Evolutionary conservation across 1,140 invertebrate species (phyloP).

Genomic region (Drosophila kohkoa): DNA sequence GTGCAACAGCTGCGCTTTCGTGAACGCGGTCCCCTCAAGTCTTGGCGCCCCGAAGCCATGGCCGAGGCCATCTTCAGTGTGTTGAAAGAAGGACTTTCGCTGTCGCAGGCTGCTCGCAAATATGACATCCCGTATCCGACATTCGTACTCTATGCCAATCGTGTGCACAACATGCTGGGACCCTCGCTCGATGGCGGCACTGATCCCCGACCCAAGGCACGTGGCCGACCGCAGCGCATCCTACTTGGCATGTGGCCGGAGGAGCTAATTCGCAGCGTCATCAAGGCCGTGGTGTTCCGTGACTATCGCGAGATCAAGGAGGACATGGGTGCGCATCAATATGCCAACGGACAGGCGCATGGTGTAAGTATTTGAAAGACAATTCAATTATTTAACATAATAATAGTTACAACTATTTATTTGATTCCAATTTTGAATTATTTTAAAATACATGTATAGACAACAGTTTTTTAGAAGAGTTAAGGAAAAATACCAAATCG

Average conservation of each 20-base stretch:
- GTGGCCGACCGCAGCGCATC: slow-evolving; percentile 95
- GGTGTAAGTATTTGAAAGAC: slow-evolving; percentile 57
- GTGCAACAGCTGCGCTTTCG: slow-evolving; percentile 95
- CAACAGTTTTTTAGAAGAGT: no score
- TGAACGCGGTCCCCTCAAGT: slow-evolving; percentile 95
- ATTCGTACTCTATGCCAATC: slow-evolving; percentile 96
- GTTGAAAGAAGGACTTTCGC: slow-evolving; percentile 93
- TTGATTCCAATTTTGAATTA: no score
- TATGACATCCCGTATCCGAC: slow-evolving; percentile 97
- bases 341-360: slow-evolving; percentile 84
- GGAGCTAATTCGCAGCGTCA: slow-evolving; percentile 95
- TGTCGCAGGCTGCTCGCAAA: slow-evolving; percentile 95
- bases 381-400: no score
- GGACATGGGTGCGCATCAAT: slow-evolving; percentile 86
- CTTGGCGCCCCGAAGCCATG: slow-evolving; percentile 97
- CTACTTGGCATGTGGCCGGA: slow-evolving; percentile 96
- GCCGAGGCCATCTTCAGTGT: slow-evolving; percentile 96
- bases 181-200: slow-evolving; percentile 94
- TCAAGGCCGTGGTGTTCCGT: slow-evolving; percentile 95
- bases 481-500: no score
- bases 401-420: no score
- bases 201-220: slow-evolving; percentile 94
- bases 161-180: slow-evolving; percentile 96
- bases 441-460: no score
- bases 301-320: slow-evolving; percentile 92